Evolutionary conservation across 2,113 vertebrate species (phyloP), one percentile per base, ranked within the genome.

Genomic region (Bos indicus): DNA sequence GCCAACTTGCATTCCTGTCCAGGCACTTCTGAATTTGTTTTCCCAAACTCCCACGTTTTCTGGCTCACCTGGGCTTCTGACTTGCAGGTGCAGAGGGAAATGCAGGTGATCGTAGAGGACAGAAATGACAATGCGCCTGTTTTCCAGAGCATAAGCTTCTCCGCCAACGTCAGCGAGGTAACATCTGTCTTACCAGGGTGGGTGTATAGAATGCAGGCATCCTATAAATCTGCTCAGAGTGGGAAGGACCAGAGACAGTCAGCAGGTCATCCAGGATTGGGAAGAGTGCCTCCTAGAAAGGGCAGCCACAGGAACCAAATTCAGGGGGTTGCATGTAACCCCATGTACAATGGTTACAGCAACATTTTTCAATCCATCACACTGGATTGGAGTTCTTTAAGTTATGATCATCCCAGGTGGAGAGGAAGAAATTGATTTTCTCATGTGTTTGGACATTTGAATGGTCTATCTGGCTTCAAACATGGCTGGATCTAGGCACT

Each of bases 71-170:
- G 52, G 60, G 46, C 30, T 62, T 91, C 54, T 59, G 77, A 3
- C 51, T n/a, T 83, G 89, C 97, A 99, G 99, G 48, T 0, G 8
- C 0, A 0, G 1, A 57, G 0, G 62, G 0, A 0, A 0, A 5
- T 99, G 74, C 43, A 0, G 0, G 67, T 99, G 54, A 2, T 99
- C 5, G 26, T 99, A 87, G 0, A 0, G 0, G 99, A 99, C 51
- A 98, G 98, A 96, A 99, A 99, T 52, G 99, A 99, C 97, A 99
- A 99, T 0, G 4, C 0, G 0, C 99, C 99, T 1, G 26, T 97
- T 74, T 99, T 99, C 97, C 0, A 59, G 13, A 11, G 91, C 0
- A 17, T 96, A 4, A 94, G 85, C 9, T 99, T 99, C 95, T 98
- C 98, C 25, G 0, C 1, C 48, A 17, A 7, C 2, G 52, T 99